Evolutionary conservation across 1,140 invertebrate genomes (phyloP).

Genomic region (Chlorops oryzae): DNA sequence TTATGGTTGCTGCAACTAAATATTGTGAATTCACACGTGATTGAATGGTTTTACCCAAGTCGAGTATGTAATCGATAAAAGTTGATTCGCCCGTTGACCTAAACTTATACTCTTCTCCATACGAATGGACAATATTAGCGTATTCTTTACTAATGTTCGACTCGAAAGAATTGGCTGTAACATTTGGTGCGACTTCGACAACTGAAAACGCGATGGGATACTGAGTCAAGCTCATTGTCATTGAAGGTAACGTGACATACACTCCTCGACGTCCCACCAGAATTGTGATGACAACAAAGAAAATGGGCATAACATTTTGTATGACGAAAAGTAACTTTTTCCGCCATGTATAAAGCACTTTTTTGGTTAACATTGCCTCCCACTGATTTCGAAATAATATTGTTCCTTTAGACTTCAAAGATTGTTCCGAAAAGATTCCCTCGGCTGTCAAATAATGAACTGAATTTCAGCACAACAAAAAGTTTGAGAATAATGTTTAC

Average conservation of each 20-base stretch:
- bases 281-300: conserved; percentile 26
- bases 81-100: neutral
- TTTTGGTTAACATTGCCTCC: conserved; percentile 55
- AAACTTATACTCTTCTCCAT: neutral
- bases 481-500: neutral
- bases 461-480: neutral
- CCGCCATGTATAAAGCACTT: conserved; percentile 50
- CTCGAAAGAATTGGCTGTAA: neutral
- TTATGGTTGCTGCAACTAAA: conserved; percentile 49
- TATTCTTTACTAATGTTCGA: neutral
- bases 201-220: conserved; percentile 3
- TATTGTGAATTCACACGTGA: conserved; percentile 42
- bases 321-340: conserved; percentile 51
- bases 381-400: conserved; percentile 49
- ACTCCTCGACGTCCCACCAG: neutral
- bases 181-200: neutral
- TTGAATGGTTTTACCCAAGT: no score
- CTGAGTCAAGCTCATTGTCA: neutral
- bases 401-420: neutral
- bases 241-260: neutral
- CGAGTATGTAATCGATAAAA: neutral
- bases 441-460: neutral
- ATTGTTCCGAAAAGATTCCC: neutral
- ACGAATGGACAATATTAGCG: conserved; percentile 9
- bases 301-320: conserved; percentile 53